phyloP scores from a whole-genome alignment of 2,888 invertebrate genomes.

The Tryphoninae sp. region DNA sequence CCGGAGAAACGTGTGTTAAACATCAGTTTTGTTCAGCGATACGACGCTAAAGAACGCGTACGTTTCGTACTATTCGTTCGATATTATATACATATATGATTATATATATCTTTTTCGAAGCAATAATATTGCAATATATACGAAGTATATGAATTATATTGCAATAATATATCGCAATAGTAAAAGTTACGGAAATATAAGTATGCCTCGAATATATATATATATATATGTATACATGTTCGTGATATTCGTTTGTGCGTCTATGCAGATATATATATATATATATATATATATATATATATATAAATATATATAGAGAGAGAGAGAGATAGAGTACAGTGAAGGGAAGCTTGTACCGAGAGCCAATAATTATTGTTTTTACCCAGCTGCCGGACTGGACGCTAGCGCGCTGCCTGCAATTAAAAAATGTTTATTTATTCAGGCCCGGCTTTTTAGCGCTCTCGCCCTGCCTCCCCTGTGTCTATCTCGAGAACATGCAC shows the following conservation, averaged over 20 bases:
- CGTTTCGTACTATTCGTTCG: neutral
- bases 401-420: conserved; percentile 77
- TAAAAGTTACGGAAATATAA: conserved; percentile 29
- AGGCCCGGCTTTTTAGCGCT: conserved; percentile 79
- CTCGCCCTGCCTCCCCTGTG: conserved; percentile 66
- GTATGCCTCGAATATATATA: conserved; percentile 9
- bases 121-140: neutral
- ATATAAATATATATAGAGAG: conserved; percentile 31
- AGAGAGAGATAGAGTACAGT: conserved; percentile 19
- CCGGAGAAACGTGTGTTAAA: conserved; percentile 1
- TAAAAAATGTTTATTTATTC: conserved; percentile 82
- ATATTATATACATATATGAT: neutral
- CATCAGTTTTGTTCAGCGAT: neutral
- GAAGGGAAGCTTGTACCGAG: conserved; percentile 69
- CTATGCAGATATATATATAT: conserved; percentile 30
- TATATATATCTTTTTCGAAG: neutral
- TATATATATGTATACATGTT: neutral
- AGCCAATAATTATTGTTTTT: conserved; percentile 81
- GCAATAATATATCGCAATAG: conserved; percentile 37
- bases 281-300: conserved; percentile 31
- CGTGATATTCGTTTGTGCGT: conserved; percentile 6
- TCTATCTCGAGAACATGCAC: conserved; percentile 24
- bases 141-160: conserved; percentile 8
- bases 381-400: conserved; percentile 68
- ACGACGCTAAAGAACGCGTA: conserved; percentile 8